A percentile compares a stretch with the other conserved stretches of the same genome.
phyloP scores from a whole-genome alignment of 2,113 vertebrate species.

The Craseonycteris thonglongyai region DNA sequence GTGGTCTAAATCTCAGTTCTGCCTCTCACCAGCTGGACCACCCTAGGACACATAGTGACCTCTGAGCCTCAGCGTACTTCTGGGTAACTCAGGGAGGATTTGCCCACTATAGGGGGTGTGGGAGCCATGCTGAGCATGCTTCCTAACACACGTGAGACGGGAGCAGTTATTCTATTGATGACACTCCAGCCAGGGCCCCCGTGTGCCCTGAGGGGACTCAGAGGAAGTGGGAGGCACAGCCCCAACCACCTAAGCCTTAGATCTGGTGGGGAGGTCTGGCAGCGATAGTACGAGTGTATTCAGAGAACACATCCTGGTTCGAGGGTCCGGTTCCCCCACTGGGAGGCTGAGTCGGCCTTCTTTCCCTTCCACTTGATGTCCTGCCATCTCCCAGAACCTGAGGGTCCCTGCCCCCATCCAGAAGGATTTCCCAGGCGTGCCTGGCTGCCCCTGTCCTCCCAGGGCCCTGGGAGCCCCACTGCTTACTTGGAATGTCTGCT shows the following conservation, averaged over 20 bases:
- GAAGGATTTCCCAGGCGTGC: no score
- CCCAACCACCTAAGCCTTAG: rapidly evolving
- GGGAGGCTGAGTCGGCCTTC: neutral
- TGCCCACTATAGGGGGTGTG: rapidly evolving
- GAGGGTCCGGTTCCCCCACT: rapidly evolving
- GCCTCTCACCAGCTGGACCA: neutral
- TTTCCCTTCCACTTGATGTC: neutral
- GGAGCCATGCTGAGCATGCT: rapidly evolving
- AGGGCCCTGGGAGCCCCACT: neutral
- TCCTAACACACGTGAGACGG: neutral
- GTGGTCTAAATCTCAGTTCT: neutral
- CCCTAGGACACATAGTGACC: rapidly evolving
- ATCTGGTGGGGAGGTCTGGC: neutral
- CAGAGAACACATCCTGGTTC: neutral
- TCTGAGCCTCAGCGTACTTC: neutral
- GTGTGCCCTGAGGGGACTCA: neutral
- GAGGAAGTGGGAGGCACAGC: neutral
- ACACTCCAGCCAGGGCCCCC: no score
- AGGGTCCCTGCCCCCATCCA: neutral
- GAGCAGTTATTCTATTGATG: neutral
- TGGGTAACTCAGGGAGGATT: neutral
- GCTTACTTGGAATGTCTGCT: neutral
- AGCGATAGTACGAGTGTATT: no score
- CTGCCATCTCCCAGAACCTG: neutral
- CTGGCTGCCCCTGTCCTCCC: neutral